Evolutionary conservation across 2,888 invertebrate genomes (phyloP), one percentile per base, ranked within the genome.

Genomic region (Lochmaea crataegi): DNA sequence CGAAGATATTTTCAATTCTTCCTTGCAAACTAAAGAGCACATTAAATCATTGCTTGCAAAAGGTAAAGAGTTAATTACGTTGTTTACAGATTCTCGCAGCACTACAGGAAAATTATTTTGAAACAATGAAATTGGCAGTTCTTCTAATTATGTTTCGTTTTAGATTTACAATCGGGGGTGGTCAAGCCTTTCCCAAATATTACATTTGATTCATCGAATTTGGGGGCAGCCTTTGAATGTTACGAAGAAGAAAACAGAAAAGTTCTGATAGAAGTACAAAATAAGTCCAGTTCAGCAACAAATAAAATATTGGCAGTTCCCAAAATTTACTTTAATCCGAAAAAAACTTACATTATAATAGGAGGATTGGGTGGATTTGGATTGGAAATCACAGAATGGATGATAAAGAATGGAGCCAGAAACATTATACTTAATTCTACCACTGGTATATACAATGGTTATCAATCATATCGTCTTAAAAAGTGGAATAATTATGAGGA

Each of bases 181-280:
- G 90, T 96, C 0, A 89, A 89, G 80, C 95, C 96, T 0, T 85
- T 96, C 2, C 88, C 89, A 1, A 86, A 90, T 5, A 91, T 53
- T 16, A 18, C 11, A 18, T 53, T 53, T 10, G 53, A 53, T 18
- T 53, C 53, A 11, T 10, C 53, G 9, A 18, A 16, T 53, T 18
- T 53, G 16, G 16, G 53, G 10, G 18, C 90, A 0, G 88, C 92
- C 1, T 96, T 94, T 82, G 83, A 87, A 2, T 88, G 88, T 45
- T 88, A 91, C 71, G 89, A 94, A 82, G 85, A 94, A 0, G 94
- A 95, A 83, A 87, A 89, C 72, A 96, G 95, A 64, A 96, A 96
- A 88, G 87, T 88, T 1, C 73, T 89, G 12, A 83, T 89, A 32
- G 83, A 88, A 81, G 79, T 86, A 42, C 75, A 83, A 38, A 77